Evolutionary conservation across 2,888 invertebrate species (phyloP).

Genomic region (Phoenoteleia sp.): DNA sequence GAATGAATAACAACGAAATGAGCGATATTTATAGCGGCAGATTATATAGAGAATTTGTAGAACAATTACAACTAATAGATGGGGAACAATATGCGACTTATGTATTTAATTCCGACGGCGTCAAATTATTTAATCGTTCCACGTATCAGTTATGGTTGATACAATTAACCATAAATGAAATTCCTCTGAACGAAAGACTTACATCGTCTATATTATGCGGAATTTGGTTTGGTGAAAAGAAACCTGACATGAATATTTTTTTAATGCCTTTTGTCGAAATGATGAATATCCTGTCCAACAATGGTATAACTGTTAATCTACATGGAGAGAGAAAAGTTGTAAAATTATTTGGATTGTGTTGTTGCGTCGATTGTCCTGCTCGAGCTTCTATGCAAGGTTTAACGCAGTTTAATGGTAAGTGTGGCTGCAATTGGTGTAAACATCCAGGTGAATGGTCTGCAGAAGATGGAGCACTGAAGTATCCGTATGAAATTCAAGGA

Average conservation of each 20-base stretch:
- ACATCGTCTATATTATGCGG: constrained; percentile 44
- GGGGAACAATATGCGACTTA: constrained; percentile 43
- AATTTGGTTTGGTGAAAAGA: constrained; percentile 3
- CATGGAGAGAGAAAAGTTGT: constrained; percentile 29
- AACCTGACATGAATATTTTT: background rate
- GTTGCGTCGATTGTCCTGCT: constrained; percentile 64
- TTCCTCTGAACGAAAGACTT: constrained; percentile 37
- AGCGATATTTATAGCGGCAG: constrained; percentile 48
- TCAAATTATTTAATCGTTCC: constrained; percentile 54
- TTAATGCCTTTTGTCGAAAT: constrained; percentile 45
- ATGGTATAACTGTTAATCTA: constrained; percentile 42
- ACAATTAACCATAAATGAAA: constrained; percentile 67
- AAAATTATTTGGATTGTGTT: constrained; percentile 48
- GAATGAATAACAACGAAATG: background rate
- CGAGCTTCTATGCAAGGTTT: constrained; percentile 51
- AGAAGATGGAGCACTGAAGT: constrained; percentile 21
- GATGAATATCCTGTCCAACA: constrained; percentile 52
- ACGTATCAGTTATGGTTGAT: constrained; percentile 61
- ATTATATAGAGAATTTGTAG: constrained; percentile 42
- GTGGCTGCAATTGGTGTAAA: constrained; percentile 69
- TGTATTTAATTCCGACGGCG: constrained; percentile 60
- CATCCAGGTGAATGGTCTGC: constrained; percentile 50
- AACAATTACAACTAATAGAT: constrained; percentile 21
- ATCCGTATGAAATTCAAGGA: constrained; percentile 20
- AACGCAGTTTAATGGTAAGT: constrained; percentile 59